Conservation (phyloP, 2,797 vertebrate genomes). For the Leucoraja ocellata region DNA sequence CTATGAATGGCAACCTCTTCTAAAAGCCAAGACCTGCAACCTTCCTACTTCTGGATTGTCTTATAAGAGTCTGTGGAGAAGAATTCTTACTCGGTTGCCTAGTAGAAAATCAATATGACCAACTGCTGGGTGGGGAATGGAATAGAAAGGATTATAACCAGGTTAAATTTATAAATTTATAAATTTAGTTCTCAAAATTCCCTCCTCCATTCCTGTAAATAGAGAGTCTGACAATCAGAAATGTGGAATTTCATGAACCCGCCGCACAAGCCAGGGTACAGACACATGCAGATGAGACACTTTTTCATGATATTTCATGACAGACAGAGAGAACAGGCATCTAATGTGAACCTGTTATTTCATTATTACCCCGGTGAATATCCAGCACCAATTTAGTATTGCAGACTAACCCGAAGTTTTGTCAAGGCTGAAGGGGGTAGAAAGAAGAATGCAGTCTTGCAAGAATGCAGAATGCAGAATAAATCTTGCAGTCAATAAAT, state of each 20-base stretch:
- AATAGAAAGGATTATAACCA: background rate
- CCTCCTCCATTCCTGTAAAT: background rate
- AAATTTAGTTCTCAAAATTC: background rate
- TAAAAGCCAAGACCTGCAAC: background rate
- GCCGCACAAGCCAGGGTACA: background rate
- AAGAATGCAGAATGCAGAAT: no score
- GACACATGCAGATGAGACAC: background rate
- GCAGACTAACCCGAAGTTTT: background rate
- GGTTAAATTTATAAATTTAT: background rate
- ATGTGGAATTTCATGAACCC: background rate
- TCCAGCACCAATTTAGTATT: background rate
- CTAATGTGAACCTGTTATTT: background rate
- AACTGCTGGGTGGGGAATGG: background rate
- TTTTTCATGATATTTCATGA: background rate
- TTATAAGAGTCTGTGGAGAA: background rate
- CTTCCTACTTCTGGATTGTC: background rate
- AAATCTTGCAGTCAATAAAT: background rate
- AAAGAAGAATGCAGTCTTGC: background rate
- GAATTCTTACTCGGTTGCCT: background rate
- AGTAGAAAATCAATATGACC: background rate
- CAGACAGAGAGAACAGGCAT: background rate
- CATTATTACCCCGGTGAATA: background rate
- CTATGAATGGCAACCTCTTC: background rate
- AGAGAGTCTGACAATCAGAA: background rate
- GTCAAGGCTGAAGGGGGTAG: background rate